Percentiles rank a stretch among this genome's conserved stretches.
Conservation (phyloP, 1,140 invertebrate species). For the Notospermus geniculatus region DNA sequence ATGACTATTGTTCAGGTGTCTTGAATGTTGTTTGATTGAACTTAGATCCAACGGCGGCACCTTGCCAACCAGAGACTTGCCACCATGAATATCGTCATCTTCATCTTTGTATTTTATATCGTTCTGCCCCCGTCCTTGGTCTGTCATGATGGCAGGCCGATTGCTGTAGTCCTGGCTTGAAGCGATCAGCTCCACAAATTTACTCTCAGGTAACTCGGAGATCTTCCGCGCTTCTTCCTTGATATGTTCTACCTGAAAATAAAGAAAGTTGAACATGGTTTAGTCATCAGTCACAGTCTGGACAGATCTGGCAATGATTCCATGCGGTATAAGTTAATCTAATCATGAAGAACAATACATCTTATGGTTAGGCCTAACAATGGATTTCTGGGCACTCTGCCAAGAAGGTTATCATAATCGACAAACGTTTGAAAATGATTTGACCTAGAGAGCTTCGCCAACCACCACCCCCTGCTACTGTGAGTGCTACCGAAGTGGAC, state of each 20-base stretch:
- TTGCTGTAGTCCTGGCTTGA: constrained; percentile 37
- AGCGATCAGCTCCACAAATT: constrained; percentile 35
- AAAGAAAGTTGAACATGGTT: neutral
- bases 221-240: constrained; percentile 36
- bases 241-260: constrained; percentile 37
- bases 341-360: too few relatives aligned
- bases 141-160: neutral
- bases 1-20: constrained; percentile 3
- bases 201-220: constrained; percentile 38
- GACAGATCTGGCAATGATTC: too few relatives aligned
- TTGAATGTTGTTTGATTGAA: constrained; percentile 19
- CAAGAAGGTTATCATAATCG: too few relatives aligned
- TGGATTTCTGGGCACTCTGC: too few relatives aligned
- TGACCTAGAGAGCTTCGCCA: too few relatives aligned
- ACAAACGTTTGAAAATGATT: too few relatives aligned
- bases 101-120: constrained; percentile 3
- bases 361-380: too few relatives aligned
- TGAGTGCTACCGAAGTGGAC: too few relatives aligned
- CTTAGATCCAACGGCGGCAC: constrained; percentile 2
- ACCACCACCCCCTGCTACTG: too few relatives aligned
- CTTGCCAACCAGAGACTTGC: constrained; percentile 5
- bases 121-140: neutral
- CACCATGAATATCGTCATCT: neutral
- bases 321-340: too few relatives aligned
- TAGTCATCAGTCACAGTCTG: too few relatives aligned